Base-by-base conservation (phyloP, 1,140 invertebrate genomes). In the Hyles vespertilio region DNA sequence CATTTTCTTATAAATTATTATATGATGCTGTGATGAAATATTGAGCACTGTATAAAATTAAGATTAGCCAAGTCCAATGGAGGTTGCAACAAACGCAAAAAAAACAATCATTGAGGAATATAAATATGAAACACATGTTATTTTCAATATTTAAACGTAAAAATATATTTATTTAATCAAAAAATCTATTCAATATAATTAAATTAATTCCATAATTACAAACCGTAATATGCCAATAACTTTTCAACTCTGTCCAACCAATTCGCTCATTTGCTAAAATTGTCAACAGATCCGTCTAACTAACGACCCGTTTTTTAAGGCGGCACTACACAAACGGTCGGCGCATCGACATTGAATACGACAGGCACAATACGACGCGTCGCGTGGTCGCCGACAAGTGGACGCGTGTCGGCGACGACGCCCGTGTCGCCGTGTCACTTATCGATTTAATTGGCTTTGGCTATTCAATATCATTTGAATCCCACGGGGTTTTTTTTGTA, bases 281-380 rank as follows among this genome's bases (percentile, higher is more conserved):
- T 36, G 51, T 52, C 51, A 36, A 36, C 8, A 3, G 32, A 52
- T 54, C 52, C 34, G 43, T 54, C 52, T 54, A 54, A 54, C 52
- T 54, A 54, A 43, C 52, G 43, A 22, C 5, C 11, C 52, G 12
- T 34, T 8, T 5, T 44, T 44, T 22, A n/a, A 10, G 12, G 50
- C 51, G 58, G 65, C 62, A 51, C 56, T 64, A 59, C 63, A 63
- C 62, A 70, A 64, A 34, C 55, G 58, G n/a, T 5, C 33, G 57
- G 51, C 69, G 53, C 60, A 52, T 34, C 64, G 52, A 65, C 53
- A 63, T 67, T 62, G 65, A 67, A 68, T 66, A 56, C 56, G 63
- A 63, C 52, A 53, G 60, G 58, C 63, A 71, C 69, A 68, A 71
- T 71, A 68, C 58, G 63, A 68, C 66, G 46, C 68, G 59, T 63